These are phyloP conservation scores for Andrena marginata DNA, from an alignment of 2,888 invertebrate genomes.

Conservation along the genomic window DNA sequence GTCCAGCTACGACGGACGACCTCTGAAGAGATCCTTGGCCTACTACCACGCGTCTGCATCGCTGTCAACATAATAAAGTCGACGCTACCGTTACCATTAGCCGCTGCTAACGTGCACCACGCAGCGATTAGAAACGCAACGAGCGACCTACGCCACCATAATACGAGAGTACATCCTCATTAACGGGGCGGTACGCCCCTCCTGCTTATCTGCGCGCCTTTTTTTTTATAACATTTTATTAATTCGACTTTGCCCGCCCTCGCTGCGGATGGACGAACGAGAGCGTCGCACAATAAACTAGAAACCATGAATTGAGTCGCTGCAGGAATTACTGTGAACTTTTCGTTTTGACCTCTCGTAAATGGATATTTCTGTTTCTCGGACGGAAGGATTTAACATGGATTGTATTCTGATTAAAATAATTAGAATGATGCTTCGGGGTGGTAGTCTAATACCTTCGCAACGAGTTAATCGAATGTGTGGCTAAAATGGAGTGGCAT, in stretches of 20 bases:
- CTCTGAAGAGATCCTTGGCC: slow-evolving; percentile 69
- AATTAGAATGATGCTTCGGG: no score
- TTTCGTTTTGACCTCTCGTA: neutral
- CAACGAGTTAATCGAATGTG: no score
- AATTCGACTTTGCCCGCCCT: slow-evolving; percentile 78
- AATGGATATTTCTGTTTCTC: neutral
- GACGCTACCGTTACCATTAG: slow-evolving; percentile 65
- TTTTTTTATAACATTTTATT: slow-evolving; percentile 78
- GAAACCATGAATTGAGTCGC: neutral
- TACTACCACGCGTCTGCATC: slow-evolving; percentile 54
- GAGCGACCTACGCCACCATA: slow-evolving; percentile 74
- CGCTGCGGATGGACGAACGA: slow-evolving; percentile 1
- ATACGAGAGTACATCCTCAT: slow-evolving; percentile 83
- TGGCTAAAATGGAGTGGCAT: no score
- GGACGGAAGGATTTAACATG: no score
- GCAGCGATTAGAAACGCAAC: slow-evolving; percentile 72
- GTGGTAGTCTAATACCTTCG: no score
- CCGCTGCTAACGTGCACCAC: slow-evolving; percentile 60
- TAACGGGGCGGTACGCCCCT: slow-evolving; percentile 74
- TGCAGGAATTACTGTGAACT: neutral
- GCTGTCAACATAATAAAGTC: slow-evolving; percentile 59
- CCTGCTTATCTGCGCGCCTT: slow-evolving; percentile 61
- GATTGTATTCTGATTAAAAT: no score
- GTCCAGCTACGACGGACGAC: slow-evolving; percentile 25
- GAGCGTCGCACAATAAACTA: neutral